Conservation (phyloP, 2,888 invertebrate species). For the Sympetrum striolatum region DNA sequence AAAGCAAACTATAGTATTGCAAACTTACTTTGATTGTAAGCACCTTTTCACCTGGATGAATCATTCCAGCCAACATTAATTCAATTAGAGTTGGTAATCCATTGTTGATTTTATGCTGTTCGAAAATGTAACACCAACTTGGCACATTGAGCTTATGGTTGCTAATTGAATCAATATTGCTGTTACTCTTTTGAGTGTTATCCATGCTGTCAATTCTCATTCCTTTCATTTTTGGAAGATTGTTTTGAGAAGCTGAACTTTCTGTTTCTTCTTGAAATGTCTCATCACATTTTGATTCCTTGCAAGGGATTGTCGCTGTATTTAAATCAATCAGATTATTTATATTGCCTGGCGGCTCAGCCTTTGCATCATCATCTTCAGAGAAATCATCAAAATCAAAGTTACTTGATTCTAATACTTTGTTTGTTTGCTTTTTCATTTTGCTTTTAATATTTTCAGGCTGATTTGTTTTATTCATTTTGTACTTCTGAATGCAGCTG, state of each 20-base stretch:
- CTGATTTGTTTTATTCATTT: not conserved
- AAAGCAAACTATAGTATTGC: too few species aligned
- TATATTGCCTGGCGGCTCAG: not conserved
- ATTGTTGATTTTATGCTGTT: slow-evolving; percentile 15
- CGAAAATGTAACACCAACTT: slow-evolving; percentile 8
- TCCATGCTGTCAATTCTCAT: not conserved
- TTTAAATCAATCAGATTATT: not conserved
- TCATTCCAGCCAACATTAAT: slow-evolving; percentile 7
- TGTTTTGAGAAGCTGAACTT: not conserved
- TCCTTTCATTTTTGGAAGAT: not conserved
- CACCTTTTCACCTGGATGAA: slow-evolving; percentile 15
- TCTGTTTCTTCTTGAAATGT: not conserved
- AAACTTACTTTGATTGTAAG: slow-evolving; percentile 3
- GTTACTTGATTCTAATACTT: too few species aligned
- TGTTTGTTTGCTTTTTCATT: not conserved
- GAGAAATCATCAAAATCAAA: not conserved
- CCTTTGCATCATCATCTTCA: not conserved
- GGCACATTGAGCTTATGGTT: not conserved
- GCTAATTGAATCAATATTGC: not conserved
- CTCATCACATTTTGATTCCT: not conserved
- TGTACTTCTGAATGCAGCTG: too few species aligned
- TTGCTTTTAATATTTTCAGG: not conserved
- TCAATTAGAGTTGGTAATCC: not conserved
- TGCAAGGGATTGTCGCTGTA: not conserved
- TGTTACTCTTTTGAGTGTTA: not conserved